Base-by-base conservation (phyloP, 1,140 invertebrate species). In the Archegozetes longisetosus region DNA sequence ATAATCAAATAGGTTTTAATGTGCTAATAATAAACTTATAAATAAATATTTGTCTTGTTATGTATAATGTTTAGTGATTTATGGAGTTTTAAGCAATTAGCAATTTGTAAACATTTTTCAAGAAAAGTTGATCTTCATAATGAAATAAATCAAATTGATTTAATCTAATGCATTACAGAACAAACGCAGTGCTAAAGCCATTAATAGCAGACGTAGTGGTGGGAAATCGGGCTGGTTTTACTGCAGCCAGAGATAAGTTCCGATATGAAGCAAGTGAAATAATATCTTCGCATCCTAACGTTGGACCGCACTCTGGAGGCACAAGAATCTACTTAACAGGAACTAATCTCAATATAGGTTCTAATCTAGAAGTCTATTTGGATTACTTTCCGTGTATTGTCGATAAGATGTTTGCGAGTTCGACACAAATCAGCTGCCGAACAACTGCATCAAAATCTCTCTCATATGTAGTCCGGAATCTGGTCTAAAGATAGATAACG, bases 231-330 rank as follows among this genome's bases (percentile, higher is more conserved):
- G 86, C 87, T 28, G 88, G 88, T 0, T 84, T 81, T 62, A 92
- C 88, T 0, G 82, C 87, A 66, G 91, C 88, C 14, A 81, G 84
- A 29, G 88, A 93, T 0, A 79, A 85, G 57, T 94, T 89, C 67
- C 87, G 48, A 20, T 58, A 51, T 24, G 48, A 40, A 6, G n/a
- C 13, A 2, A 40, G 46, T 1, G 57, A 58, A 53, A 9, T 58
- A 24, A n/a, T 58, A 20, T 9, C 46, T 24, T 49, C 57, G n/a
- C 49, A 82, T 71, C 94, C 95, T 1, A 75, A 79, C 0, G 76
- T 87, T 50, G 95, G 94, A 0, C 94, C 94, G 3, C 80, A 86
- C 65, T 90, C 89, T 64, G 95, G 94, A 24, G 94, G 94, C 1
- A 97, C 93, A 0, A 81, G 85, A 65, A 72, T 98, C 52, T 87